Evolutionary conservation across 2,888 invertebrate genomes (phyloP).

Genomic region (Andrena bicolor): DNA sequence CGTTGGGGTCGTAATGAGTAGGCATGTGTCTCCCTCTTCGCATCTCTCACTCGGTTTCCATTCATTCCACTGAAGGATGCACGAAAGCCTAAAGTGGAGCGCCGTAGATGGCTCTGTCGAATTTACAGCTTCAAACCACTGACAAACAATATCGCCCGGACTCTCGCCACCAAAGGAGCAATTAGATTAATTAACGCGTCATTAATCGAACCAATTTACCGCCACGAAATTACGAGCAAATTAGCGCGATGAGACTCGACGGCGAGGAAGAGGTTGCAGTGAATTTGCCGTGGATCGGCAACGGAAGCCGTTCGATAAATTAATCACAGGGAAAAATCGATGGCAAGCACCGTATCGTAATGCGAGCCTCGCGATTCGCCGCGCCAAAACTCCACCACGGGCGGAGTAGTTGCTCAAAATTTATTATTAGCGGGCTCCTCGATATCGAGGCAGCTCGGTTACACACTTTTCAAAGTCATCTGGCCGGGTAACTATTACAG

Average conservation of each 20-base stretch:
- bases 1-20: too few relatives aligned
- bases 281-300: conserved; percentile 32
- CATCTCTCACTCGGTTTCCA: too few relatives aligned
- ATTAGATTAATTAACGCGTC: conserved; percentile 31
- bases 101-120: too few relatives aligned
- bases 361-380: conserved; percentile 5
- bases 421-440: conserved; percentile 44
- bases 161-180: neutral
- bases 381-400: conserved; percentile 21
- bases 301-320: conserved; percentile 30
- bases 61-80: too few relatives aligned
- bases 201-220: conserved; percentile 22
- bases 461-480: conserved; percentile 43
- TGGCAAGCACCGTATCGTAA: conserved; percentile 30
- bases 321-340: conserved; percentile 31
- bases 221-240: neutral
- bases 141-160: too few relatives aligned
- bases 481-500: conserved; percentile 54
- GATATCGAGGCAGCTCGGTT: conserved; percentile 43
- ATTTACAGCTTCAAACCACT: too few relatives aligned
- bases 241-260: neutral
- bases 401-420: conserved; percentile 48
- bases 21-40: too few relatives aligned
- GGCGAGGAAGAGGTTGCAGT: neutral
- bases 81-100: too few relatives aligned